Evolutionary conservation across 2,888 invertebrate genomes (phyloP), one percentile per base, ranked within the genome.

Genomic region (Notodromas monacha): DNA sequence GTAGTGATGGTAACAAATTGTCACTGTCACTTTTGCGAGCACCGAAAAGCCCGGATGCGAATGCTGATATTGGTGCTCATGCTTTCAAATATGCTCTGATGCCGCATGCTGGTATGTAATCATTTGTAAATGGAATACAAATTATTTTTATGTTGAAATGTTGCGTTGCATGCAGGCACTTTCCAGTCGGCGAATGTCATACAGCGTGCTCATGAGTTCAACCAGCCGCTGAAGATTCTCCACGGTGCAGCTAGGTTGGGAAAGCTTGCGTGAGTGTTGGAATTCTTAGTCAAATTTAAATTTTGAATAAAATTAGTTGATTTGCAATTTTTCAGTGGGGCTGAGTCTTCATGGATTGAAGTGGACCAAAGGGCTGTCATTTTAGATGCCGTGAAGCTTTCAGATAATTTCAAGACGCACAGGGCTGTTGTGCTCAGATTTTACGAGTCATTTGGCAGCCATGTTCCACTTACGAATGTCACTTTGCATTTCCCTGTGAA

Each of bases 51-150:
- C 56, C 56, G 2, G 55, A 56, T 40, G 42, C 42, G 3, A 42
- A 42, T n/a, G 50, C 52, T 13, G 56, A 56, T 38, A 55, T 54
- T 46, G 41, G 43, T 14, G 45, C 46, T 26, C 55, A 56, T 36
- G 38, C 36, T 10, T 52, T 56, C 38, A 42, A 46, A 12, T 56
- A 56, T 39, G 53, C 51, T 11, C 31, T 55, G 12, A 46, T 52
- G 46, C 53, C 54, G 3, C 50, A 52, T 40, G 36, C 34, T 36
- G 51, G 51, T 49, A 37, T 34, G 36, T 36, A 14, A 11, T 14
- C n/a, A n/a, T n/a, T 4, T 8, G 33, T 3, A 14, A n/a, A 14
- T 4, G 2, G 2, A 16, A 10, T 33, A 12, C 28, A 14, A 4
- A 28, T 3, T 26, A 11, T 32, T 13, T 14, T 14, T 31, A 5